Conservation (phyloP, 2,797 vertebrate species). For the Amphiprion clarkii region DNA sequence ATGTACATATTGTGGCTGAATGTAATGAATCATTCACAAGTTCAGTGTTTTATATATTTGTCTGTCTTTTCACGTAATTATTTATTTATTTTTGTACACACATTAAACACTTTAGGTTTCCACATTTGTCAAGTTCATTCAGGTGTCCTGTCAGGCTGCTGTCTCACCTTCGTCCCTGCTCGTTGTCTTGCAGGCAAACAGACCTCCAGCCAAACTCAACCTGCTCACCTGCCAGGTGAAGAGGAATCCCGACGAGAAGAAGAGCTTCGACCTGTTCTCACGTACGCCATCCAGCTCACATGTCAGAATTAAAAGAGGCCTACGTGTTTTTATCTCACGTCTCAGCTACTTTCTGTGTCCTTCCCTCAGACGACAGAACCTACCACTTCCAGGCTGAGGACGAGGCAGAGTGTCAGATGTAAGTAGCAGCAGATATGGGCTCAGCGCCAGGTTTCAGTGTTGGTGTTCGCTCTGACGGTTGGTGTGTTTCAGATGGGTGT, state of each 20-base stretch:
- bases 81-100: no score
- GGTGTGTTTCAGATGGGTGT: constrained; percentile 66
- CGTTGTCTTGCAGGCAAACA: constrained; percentile 86
- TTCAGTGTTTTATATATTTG: not conserved
- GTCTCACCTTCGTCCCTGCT: not conserved
- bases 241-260: constrained; percentile 95
- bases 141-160: not conserved
- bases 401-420: constrained; percentile 95
- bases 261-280: constrained; percentile 97
- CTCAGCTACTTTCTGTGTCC: constrained; percentile 5
- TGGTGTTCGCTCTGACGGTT: not conserved
- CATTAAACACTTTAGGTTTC: no score
- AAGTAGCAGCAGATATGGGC: constrained; percentile 75
- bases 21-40: not conserved
- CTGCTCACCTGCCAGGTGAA: constrained; percentile 98
- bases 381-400: constrained; percentile 98
- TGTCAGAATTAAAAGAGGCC: not conserved
- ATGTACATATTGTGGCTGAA: not conserved
- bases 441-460: not conserved
- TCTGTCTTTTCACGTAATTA: not conserved
- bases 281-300: constrained; percentile 82
- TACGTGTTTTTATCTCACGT: not conserved
- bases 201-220: constrained; percentile 95
- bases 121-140: no score
- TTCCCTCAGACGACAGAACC: constrained; percentile 90